Evolutionary conservation across 2,797 vertebrate species (phyloP).

Genomic region (Eidolon dupreanum): DNA sequence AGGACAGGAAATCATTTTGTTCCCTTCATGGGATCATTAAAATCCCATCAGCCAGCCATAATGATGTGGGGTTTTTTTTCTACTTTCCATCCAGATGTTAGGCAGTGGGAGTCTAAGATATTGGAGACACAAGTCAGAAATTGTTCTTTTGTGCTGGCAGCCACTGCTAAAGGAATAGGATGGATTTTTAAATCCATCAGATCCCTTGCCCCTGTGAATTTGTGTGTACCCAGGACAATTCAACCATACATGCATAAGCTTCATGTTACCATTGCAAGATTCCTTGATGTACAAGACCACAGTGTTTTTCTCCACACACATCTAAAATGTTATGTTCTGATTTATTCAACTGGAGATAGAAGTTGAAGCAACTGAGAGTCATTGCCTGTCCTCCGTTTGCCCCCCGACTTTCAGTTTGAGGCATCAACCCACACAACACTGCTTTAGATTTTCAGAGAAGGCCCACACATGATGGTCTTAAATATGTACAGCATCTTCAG

Average conservation of each 20-base stretch:
- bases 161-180: background rate
- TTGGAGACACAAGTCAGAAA: background rate
- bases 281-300: background rate
- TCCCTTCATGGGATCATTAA: background rate
- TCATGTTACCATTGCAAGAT: background rate
- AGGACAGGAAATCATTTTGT: background rate
- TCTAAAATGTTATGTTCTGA: background rate
- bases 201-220: background rate
- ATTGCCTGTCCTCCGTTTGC: too few species aligned
- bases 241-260: background rate
- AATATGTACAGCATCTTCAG: background rate
- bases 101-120: background rate
- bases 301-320: background rate
- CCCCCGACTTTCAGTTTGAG: background rate
- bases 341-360: background rate
- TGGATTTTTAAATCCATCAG: conserved; percentile 21
- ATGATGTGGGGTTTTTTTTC: background rate
- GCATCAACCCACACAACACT: background rate
- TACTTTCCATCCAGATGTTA: background rate
- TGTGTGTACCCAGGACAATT: background rate
- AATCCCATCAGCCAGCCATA: background rate
- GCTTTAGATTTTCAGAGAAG: background rate
- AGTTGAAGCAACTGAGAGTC: background rate
- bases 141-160: background rate
- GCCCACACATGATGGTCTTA: background rate